Evolutionary conservation across 1,140 invertebrate genomes (phyloP).

Genomic region (Cylas formicarius): DNA sequence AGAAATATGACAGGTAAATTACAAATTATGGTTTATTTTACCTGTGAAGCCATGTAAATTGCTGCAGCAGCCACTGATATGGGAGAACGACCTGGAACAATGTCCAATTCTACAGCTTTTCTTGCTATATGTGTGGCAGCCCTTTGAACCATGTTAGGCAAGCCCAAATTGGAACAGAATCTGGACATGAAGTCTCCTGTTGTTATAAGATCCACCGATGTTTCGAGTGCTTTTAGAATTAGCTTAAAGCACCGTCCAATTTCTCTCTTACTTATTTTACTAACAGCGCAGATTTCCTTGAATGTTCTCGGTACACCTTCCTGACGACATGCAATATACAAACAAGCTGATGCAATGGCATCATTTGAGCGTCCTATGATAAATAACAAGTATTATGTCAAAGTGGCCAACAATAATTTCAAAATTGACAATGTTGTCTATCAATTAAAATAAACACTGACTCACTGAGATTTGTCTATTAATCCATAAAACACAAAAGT

Average conservation of each 20-base stretch:
- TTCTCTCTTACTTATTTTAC: slow-evolving; percentile 98
- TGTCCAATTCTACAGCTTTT: slow-evolving; percentile 93
- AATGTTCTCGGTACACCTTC: slow-evolving; percentile 98
- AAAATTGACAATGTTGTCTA: too few species aligned
- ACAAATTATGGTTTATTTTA: slow-evolving; percentile 34
- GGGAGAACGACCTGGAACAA: slow-evolving; percentile 97
- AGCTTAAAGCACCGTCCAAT: slow-evolving; percentile 96
- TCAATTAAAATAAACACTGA: slow-evolving; percentile 1
- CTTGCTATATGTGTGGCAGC: slow-evolving; percentile 95
- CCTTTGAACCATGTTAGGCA: slow-evolving; percentile 88
- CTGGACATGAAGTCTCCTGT: slow-evolving; percentile 98
- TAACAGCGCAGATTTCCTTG: slow-evolving; percentile 98
- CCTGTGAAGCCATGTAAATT: slow-evolving; percentile 99
- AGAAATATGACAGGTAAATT: slow-evolving; percentile 12
- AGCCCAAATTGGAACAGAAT: slow-evolving; percentile 77
- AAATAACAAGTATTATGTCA: not conserved
- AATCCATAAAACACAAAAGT: not conserved
- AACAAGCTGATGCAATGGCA: slow-evolving; percentile 95
- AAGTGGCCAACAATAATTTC: too few species aligned
- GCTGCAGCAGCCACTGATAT: slow-evolving; percentile 98
- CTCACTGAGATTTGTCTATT: not conserved
- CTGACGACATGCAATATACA: slow-evolving; percentile 98
- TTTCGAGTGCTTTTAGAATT: slow-evolving; percentile 86
- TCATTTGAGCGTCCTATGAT: slow-evolving; percentile 81
- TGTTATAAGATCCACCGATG: slow-evolving; percentile 95